Conservation (phyloP, 2,888 invertebrate genomes). For the Drepanosiphum platanoidis region DNA sequence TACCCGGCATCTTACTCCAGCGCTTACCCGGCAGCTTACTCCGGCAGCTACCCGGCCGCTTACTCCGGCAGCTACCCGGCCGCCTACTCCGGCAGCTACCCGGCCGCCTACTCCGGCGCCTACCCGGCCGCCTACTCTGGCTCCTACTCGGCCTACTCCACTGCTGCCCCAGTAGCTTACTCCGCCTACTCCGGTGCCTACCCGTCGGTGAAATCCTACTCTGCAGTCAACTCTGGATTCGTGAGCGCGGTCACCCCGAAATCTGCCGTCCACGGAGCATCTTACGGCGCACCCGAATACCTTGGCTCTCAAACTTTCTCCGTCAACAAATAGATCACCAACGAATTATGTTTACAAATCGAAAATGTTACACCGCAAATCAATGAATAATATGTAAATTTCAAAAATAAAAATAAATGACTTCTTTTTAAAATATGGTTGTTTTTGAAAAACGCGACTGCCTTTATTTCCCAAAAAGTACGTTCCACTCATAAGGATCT, state of each 20-base stretch:
- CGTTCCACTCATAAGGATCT: too few relatives aligned
- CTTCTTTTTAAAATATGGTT: not conserved
- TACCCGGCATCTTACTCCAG: not conserved
- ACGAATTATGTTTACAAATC: not conserved
- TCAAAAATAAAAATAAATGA: not conserved
- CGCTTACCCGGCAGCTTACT: not conserved
- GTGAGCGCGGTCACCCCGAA: constrained; percentile 11
- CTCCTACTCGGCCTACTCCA: not conserved
- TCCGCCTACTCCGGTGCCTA: constrained; percentile 5
- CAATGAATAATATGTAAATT: constrained; percentile 26
- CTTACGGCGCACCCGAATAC: constrained; percentile 35
- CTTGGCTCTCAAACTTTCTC: constrained; percentile 45
- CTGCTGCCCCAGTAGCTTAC: not conserved
- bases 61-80: not conserved
- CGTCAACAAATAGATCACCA: constrained; percentile 36
- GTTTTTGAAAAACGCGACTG: not conserved
- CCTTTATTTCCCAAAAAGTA: not conserved
- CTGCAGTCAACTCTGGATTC: not conserved
- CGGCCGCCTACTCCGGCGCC: not conserved
- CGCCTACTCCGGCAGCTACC: not conserved
- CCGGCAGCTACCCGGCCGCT: not conserved
- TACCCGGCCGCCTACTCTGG: not conserved
- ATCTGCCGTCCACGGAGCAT: not conserved
- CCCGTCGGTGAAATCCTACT: not conserved
- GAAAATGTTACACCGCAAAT: constrained; percentile 16